Percentiles rank a stretch among this genome's conserved stretches.
Conservation (phyloP, 1,140 invertebrate species). For the Probaryconus sp. region DNA sequence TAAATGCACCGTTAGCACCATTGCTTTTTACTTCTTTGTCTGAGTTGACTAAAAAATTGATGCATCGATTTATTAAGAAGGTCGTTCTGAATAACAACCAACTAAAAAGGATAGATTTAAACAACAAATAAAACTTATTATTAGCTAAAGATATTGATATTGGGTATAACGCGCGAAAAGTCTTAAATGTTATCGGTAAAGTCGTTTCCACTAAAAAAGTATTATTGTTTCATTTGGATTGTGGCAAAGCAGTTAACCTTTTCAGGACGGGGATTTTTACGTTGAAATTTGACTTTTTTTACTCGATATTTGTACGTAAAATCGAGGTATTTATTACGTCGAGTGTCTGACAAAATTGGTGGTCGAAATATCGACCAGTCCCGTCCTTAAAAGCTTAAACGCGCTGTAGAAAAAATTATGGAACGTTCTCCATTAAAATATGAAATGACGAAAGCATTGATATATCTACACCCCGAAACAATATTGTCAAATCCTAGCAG, state of each 20-base stretch:
- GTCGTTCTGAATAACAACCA: background rate
- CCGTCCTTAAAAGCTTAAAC: no score
- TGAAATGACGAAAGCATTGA: background rate
- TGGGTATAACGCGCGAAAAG: background rate
- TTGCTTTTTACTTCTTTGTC: constrained; percentile 9
- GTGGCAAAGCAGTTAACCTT: background rate
- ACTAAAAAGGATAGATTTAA: background rate
- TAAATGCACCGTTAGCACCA: constrained; percentile 16
- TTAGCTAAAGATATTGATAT: background rate
- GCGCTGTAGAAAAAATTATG: background rate
- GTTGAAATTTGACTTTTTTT: no score
- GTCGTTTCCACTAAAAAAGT: background rate
- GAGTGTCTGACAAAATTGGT: no score
- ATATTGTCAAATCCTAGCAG: background rate
- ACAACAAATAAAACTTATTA: background rate
- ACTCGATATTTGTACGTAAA: no score
- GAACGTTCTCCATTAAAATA: constrained; percentile 13
- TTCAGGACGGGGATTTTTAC: no score
- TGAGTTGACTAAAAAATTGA: background rate
- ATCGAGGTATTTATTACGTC: no score
- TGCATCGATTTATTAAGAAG: constrained; percentile 6
- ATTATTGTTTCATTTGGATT: background rate
- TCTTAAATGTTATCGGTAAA: background rate
- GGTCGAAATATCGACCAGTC: no score
- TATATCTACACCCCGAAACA: background rate